These are phyloP conservation scores for Bolborhynchus lineola DNA, from an alignment of 2,113 vertebrate species.

Conservation along the genomic window DNA sequence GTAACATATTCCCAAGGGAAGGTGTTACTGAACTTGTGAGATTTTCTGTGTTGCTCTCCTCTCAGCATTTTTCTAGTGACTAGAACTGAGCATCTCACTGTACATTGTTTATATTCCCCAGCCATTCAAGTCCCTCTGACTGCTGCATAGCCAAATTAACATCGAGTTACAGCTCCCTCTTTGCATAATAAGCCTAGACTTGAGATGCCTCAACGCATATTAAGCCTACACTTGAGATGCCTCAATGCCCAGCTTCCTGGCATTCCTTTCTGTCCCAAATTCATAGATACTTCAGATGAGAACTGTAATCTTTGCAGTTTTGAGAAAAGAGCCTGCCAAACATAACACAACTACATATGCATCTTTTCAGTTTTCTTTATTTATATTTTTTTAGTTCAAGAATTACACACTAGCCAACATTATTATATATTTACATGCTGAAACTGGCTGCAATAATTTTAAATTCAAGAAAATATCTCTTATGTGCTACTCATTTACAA, in stretches of 20 bases:
- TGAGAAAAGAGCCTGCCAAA: background rate
- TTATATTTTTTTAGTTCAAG: slow-evolving; percentile 85
- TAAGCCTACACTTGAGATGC: background rate
- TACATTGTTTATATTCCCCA: background rate
- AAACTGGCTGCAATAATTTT: slow-evolving; percentile 85
- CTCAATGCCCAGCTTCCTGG: background rate
- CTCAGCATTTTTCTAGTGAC: background rate
- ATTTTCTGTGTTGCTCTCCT: background rate
- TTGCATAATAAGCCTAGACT: background rate
- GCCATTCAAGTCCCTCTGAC: background rate
- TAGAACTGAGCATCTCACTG: background rate
- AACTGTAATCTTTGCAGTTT: background rate
- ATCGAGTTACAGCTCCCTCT: background rate
- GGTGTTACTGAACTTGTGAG: background rate
- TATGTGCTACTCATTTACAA: slow-evolving; percentile 86
- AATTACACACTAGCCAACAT: slow-evolving; percentile 88
- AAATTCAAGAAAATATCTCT: slow-evolving; percentile 88
- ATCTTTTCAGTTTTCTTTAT: slow-evolving; percentile 81
- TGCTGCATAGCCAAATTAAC: background rate
- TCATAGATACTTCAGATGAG: background rate
- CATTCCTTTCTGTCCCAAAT: background rate
- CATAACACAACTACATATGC: slow-evolving; percentile 58
- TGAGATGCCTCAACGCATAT: background rate
- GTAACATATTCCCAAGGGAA: background rate
- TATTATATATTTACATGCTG: slow-evolving; percentile 90